Evolutionary conservation across 2,888 invertebrate species (phyloP).

Genomic region (Drosophila macrospina): DNA sequence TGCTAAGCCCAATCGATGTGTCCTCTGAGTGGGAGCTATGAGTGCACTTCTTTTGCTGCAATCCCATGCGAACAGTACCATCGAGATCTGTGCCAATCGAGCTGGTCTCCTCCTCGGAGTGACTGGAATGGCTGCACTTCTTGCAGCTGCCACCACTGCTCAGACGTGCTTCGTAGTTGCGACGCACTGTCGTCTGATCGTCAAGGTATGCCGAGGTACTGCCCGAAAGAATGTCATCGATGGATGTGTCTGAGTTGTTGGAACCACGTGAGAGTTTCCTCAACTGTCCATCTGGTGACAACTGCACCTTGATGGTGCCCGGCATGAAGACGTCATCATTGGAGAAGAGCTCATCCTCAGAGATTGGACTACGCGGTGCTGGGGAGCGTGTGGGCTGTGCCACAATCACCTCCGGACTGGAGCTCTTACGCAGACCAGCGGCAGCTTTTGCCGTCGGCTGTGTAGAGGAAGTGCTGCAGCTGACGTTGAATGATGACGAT

Average conservation of each 20-base stretch:
- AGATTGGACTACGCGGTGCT: constrained; percentile 87
- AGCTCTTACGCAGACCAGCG: constrained; percentile 69
- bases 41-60: constrained; percentile 92
- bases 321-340: constrained; percentile 88
- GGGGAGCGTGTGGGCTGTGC: constrained; percentile 88
- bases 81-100: constrained; percentile 92
- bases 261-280: constrained; percentile 86
- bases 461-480: constrained; percentile 83
- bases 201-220: constrained; percentile 86
- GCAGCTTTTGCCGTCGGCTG: constrained; percentile 70
- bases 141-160: constrained; percentile 87
- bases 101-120: constrained; percentile 91
- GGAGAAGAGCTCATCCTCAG: constrained; percentile 87
- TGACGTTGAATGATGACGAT: constrained; percentile 82
- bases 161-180: constrained; percentile 85
- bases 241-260: constrained; percentile 88
- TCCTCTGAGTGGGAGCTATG: constrained; percentile 94
- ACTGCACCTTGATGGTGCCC: constrained; percentile 87
- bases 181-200: constrained; percentile 86
- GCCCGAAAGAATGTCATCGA: constrained; percentile 87
- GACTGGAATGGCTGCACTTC: constrained; percentile 89
- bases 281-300: constrained; percentile 87
- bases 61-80: constrained; percentile 92
- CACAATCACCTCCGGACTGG: constrained; percentile 86
- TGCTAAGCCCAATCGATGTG: constrained; percentile 93